Percentiles rank a stretch among this genome's conserved stretches.
Conservation (phyloP, 2,888 invertebrate genomes). For the Baronia brevicornis region DNA sequence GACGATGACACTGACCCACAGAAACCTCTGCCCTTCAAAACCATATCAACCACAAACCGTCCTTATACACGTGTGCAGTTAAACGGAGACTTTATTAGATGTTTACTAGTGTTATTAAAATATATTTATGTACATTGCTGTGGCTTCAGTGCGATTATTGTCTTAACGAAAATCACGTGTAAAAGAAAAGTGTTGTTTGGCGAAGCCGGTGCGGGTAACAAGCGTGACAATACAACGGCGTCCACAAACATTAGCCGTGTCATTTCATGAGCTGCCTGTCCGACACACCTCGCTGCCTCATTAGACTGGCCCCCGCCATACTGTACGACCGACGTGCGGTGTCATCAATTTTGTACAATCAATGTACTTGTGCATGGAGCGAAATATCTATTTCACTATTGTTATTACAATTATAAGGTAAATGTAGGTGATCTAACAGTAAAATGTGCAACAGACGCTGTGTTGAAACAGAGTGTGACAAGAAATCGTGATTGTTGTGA, state of each 20-base stretch:
- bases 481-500: slow-evolving; percentile 56
- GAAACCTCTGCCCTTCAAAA: slow-evolving; percentile 24
- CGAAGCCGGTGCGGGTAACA: slow-evolving; percentile 32
- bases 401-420: too few relatives aligned
- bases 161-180: slow-evolving; percentile 55
- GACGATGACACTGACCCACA: slow-evolving; percentile 56
- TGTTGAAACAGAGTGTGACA: slow-evolving; percentile 61
- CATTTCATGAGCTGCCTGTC: slow-evolving; percentile 50
- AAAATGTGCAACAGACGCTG: slow-evolving; percentile 19
- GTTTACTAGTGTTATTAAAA: background rate
- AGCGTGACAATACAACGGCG: slow-evolving; percentile 58
- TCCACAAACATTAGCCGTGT: slow-evolving; percentile 43
- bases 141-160: slow-evolving; percentile 9
- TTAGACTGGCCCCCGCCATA: slow-evolving; percentile 42
- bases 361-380: too few relatives aligned
- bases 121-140: slow-evolving; percentile 1
- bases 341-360: slow-evolving; percentile 10
- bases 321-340: slow-evolving; percentile 9
- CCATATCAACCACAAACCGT: slow-evolving; percentile 18
- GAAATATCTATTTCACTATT: too few relatives aligned
- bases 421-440: slow-evolving; percentile 31
- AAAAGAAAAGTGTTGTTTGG: slow-evolving; percentile 67
- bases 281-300: slow-evolving; percentile 54
- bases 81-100: background rate
- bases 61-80: slow-evolving; percentile 1